These are phyloP conservation scores for Nesometra sesokonis DNA, from an alignment of 35 echinoderm and acorn worm genomes.

Conservation along the genomic window DNA sequence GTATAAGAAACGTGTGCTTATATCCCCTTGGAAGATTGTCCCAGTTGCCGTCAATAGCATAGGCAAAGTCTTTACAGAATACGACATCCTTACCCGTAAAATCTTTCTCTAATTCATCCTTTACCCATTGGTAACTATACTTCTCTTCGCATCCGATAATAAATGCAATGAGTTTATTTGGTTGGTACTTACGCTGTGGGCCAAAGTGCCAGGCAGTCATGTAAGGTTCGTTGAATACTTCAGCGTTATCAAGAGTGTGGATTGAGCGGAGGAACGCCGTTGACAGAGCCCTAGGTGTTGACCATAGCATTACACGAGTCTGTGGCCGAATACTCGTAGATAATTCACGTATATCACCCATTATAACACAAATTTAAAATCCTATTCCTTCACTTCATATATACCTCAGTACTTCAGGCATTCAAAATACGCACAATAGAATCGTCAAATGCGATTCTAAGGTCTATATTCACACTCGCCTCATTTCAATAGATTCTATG, in stretches of 20 bases:
- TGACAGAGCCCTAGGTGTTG: conserved; percentile 10
- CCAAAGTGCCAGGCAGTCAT: conserved; percentile 23
- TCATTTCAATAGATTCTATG: too few species aligned
- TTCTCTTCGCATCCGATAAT: background rate
- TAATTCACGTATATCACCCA: too few species aligned
- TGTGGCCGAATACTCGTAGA: background rate
- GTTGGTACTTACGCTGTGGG: conserved; percentile 7
- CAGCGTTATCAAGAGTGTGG: conserved; percentile 1
- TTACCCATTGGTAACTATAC: conserved; percentile 29
- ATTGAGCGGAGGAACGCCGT: conserved; percentile 30
- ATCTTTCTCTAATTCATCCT: conserved; percentile 22
- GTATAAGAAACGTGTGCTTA: conserved; percentile 38
- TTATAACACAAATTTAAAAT: too few species aligned
- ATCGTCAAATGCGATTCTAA: too few species aligned
- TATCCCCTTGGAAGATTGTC: conserved; percentile 25
- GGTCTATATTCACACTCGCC: too few species aligned
- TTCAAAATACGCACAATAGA: too few species aligned
- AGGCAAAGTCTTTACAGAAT: conserved; percentile 40
- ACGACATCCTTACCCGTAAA: conserved; percentile 14
- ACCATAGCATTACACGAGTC: conserved; percentile 25
- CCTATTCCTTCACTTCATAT: too few species aligned
- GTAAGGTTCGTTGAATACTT: conserved; percentile 31
- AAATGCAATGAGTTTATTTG: background rate
- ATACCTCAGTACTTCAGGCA: too few species aligned
- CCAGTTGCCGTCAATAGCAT: conserved; percentile 30